Conservation (phyloP, 2,888 invertebrate species). For the Metallyticus violacea region DNA sequence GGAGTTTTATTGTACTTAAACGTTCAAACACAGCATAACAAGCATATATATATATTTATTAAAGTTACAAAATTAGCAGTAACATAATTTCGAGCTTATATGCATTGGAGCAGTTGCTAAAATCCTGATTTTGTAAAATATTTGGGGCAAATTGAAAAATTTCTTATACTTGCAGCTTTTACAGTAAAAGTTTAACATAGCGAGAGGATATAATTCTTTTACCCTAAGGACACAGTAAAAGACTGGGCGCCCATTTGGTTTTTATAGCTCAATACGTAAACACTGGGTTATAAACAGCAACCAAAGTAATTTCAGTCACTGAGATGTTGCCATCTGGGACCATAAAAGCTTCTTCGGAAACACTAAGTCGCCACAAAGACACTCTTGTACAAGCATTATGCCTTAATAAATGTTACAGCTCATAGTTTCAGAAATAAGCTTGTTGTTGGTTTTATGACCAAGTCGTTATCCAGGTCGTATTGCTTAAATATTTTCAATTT, state of each 20-base stretch:
- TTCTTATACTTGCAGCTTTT: too few relatives aligned
- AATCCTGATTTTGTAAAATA: too few relatives aligned
- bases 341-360: background rate
- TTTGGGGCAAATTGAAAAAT: too few relatives aligned
- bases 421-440: background rate
- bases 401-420: background rate
- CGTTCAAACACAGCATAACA: too few relatives aligned
- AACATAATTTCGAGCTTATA: too few relatives aligned
- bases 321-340: background rate
- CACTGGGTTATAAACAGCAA: background rate
- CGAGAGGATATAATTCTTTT: too few relatives aligned
- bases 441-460: background rate
- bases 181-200: too few relatives aligned
- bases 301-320: background rate
- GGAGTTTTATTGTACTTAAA: too few relatives aligned
- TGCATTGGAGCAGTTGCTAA: too few relatives aligned
- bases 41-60: too few relatives aligned
- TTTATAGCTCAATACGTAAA: background rate
- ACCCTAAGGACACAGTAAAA: background rate
- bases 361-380: background rate
- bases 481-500: background rate
- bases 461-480: background rate
- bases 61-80: too few relatives aligned
- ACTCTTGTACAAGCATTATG: background rate
- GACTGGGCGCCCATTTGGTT: background rate